These are phyloP conservation scores for Meriones unguiculatus DNA, from an alignment of 2,113 vertebrate genomes.

Conservation along the genomic window DNA sequence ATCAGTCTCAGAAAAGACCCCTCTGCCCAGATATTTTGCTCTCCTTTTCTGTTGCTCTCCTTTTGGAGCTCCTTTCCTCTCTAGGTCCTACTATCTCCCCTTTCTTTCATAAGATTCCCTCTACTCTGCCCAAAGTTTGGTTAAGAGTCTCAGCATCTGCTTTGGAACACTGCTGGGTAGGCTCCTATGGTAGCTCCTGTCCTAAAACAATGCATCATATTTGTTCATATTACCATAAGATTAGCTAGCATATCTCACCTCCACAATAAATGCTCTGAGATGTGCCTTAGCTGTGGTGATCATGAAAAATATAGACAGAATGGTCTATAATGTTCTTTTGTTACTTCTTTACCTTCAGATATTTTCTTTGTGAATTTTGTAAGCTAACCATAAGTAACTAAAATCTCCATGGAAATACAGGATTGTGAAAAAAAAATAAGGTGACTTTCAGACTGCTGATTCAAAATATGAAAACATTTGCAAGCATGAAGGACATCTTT, in stretches of 20 bases:
- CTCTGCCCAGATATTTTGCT: too few relatives aligned
- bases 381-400: constrained; percentile 63
- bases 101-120: too few relatives aligned
- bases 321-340: not conserved
- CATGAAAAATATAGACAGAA: constrained; percentile 21
- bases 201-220: not conserved
- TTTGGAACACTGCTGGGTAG: too few relatives aligned
- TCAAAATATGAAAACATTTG: constrained; percentile 83
- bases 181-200: too few relatives aligned
- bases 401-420: constrained; percentile 60
- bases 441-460: constrained; percentile 73
- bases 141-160: too few relatives aligned
- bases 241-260: not conserved
- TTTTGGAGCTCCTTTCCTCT: too few relatives aligned
- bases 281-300: not conserved
- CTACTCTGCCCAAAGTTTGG: too few relatives aligned
- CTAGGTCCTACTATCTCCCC: too few relatives aligned
- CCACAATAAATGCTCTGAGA: not conserved
- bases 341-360: constrained; percentile 57
- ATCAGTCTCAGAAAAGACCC: too few relatives aligned
- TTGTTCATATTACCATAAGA: not conserved
- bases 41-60: too few relatives aligned
- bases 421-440: constrained; percentile 57
- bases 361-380: constrained; percentile 60
- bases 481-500: constrained; percentile 84